Percentiles rank a stretch among this genome's conserved stretches.
phyloP scores from a whole-genome alignment of 2,888 invertebrate genomes.

The Dastarcus helophoroides region DNA sequence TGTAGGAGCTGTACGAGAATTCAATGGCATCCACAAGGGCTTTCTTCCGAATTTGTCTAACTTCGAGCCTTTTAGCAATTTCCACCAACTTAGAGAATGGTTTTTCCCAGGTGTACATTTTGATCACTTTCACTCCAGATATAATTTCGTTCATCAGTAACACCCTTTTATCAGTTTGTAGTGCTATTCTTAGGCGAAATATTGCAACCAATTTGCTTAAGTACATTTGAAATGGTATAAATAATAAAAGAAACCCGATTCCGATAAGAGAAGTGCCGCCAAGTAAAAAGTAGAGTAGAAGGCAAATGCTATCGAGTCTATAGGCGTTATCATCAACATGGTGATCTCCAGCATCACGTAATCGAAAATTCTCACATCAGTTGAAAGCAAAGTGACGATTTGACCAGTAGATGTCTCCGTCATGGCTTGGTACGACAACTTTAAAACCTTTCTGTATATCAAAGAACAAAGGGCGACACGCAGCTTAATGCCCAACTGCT shows the following conservation, averaged over 20 bases:
- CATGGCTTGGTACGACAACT: conserved; percentile 65
- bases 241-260: conserved; percentile 37
- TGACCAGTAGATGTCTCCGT: conserved; percentile 65
- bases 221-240: conserved; percentile 41
- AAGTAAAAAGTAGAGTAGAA: conserved; percentile 50
- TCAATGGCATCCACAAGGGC: conserved; percentile 63
- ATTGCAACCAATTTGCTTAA: conserved; percentile 63
- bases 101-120: conserved; percentile 87
- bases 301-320: conserved; percentile 58
- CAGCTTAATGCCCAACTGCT: conserved; percentile 71
- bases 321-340: conserved; percentile 65
- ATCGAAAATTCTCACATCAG: conserved; percentile 77
- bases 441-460: conserved; percentile 59
- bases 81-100: conserved; percentile 67
- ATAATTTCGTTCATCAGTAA: conserved; percentile 85
- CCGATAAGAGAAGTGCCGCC: conserved; percentile 41
- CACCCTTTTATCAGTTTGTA: conserved; percentile 80
- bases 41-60: conserved; percentile 54
- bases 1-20: conserved; percentile 70
- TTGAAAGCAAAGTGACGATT: conserved; percentile 46
- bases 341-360: conserved; percentile 63
- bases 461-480: conserved; percentile 73
- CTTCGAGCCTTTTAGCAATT: conserved; percentile 56
- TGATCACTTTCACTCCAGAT: conserved; percentile 75
- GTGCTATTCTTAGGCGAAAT: conserved; percentile 62